phyloP scores from a whole-genome alignment of 2,888 invertebrate genomes.

The Abrostola tripartita region DNA sequence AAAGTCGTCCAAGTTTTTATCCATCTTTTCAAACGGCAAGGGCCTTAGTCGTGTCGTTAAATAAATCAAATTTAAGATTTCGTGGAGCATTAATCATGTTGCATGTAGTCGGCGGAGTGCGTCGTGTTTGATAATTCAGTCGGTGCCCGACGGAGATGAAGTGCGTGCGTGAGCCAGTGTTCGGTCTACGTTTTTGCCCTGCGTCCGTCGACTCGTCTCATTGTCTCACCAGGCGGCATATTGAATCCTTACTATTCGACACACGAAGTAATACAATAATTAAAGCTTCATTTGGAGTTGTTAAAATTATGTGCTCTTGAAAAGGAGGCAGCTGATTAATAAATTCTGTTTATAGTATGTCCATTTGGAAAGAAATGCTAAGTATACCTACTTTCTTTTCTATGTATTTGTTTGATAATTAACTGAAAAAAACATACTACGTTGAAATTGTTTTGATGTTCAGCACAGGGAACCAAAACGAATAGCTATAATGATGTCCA shows the following conservation, averaged over 20 bases:
- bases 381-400: neutral
- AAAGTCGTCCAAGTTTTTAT: constrained; percentile 69
- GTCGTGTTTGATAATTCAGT: constrained; percentile 63
- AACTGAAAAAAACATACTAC: too few species aligned
- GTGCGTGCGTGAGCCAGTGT: constrained; percentile 59
- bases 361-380: constrained; percentile 1
- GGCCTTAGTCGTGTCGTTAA: constrained; percentile 67
- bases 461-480: too few species aligned
- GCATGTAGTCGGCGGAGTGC: constrained; percentile 61
- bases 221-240: constrained; percentile 66
- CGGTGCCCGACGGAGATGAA: constrained; percentile 59
- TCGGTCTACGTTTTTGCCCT: constrained; percentile 61
- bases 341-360: constrained; percentile 5
- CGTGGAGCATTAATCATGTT: constrained; percentile 78
- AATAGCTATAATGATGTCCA: too few species aligned
- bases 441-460: too few species aligned
- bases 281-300: constrained; percentile 64
- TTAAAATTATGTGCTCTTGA: constrained; percentile 34
- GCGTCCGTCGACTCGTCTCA: constrained; percentile 55
- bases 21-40: constrained; percentile 58
- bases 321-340: constrained; percentile 16
- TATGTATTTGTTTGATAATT: too few species aligned
- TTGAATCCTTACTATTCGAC: constrained; percentile 59
- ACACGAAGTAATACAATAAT: constrained; percentile 64
- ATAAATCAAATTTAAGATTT: constrained; percentile 76